Base-by-base conservation (phyloP, 1,140 invertebrate species). In the Temnothorax curvispinosus region DNA sequence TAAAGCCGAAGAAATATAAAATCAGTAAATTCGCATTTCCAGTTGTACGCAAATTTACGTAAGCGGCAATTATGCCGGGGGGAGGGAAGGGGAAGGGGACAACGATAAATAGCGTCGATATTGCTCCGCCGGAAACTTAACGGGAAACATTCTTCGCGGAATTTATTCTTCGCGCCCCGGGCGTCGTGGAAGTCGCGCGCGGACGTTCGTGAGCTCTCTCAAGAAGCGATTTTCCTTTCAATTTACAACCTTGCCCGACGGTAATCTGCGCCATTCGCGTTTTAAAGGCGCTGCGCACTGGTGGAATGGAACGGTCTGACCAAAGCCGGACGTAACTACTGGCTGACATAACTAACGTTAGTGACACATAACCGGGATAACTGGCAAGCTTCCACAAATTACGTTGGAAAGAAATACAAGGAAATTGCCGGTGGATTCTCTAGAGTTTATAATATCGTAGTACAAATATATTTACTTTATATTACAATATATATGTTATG, bases 221-320 rank as follows among this genome's bases (percentile, higher is more conserved):
- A 27, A 82, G 38, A 15, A 54, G 54, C 60, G 54, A 82, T 72
- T 82, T 74, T 82, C 54, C 67, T 82, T 82, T 74, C 67, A 47
- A 50, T 67, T 84, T 84, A 75, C 41, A n/a, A 47, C 27, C 54
- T 11, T 58, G 7, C 32, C 6, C 18, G 64, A 38, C 67, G 27
- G 32, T 74, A 82, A 60, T 74, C 44, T 38, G 38, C 52, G 38
- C 65, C 7, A 4, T 41, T 71, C 50, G 65, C 52, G 54, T 62
- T 60, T 82, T 60, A 72, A 72, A 58, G 52, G 35, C 21, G 64
- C 18, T 54, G 62, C 9, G 62, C 9, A 27, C 27, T 27, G 27
- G 27, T 18, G 13, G 18, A 72, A 72, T 13, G 15, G 18, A 72
- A 72, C 8, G 15, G 35, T 72, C 50, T 44, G 78, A 58, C 65